Percentiles rank a stretch among this genome's conserved stretches.
Conservation (phyloP, 2,797 vertebrate genomes). For the Sebastes ruberrimus region DNA sequence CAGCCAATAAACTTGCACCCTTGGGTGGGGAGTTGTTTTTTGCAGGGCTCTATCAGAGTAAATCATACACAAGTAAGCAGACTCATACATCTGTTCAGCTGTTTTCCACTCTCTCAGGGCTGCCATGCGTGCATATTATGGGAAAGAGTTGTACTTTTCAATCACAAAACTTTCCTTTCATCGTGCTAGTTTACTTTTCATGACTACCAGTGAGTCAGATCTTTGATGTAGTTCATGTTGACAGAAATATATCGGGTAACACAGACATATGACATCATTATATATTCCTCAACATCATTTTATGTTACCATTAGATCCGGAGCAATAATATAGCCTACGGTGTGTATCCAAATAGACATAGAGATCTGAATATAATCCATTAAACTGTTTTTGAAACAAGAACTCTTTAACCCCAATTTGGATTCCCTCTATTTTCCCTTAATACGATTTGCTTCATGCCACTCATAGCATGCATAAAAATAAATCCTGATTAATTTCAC, state of each 20-base stretch:
- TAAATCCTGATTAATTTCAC: slow-evolving; percentile 76
- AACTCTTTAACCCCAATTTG: slow-evolving; percentile 63
- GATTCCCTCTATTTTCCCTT: slow-evolving; percentile 59
- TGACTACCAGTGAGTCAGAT: not conserved
- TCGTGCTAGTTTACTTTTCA: not conserved
- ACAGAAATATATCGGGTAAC: slow-evolving; percentile 1
- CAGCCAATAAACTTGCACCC: slow-evolving; percentile 19
- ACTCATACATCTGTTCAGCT: slow-evolving; percentile 35
- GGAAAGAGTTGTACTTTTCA: slow-evolving; percentile 9
- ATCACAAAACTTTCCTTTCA: slow-evolving; percentile 6
- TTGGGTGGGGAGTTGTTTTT: slow-evolving; percentile 16
- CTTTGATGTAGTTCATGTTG: not conserved
- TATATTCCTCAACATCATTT: not conserved
- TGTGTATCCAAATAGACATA: slow-evolving; percentile 18
- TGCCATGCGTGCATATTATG: slow-evolving; percentile 22
- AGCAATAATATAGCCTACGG: not conserved
- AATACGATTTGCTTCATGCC: slow-evolving; percentile 72
- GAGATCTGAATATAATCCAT: slow-evolving; percentile 50
- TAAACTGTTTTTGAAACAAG: slow-evolving; percentile 57
- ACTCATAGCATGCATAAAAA: slow-evolving; percentile 64
- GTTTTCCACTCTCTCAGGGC: slow-evolving; percentile 11
- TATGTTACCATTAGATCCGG: slow-evolving; percentile 12
- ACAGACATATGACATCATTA: not conserved
- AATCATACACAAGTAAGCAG: slow-evolving; percentile 19
- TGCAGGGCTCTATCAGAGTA: slow-evolving; percentile 37